These are phyloP conservation scores for Calameuta pallipes DNA, from an alignment of 2,888 invertebrate species.

Conservation along the genomic window DNA sequence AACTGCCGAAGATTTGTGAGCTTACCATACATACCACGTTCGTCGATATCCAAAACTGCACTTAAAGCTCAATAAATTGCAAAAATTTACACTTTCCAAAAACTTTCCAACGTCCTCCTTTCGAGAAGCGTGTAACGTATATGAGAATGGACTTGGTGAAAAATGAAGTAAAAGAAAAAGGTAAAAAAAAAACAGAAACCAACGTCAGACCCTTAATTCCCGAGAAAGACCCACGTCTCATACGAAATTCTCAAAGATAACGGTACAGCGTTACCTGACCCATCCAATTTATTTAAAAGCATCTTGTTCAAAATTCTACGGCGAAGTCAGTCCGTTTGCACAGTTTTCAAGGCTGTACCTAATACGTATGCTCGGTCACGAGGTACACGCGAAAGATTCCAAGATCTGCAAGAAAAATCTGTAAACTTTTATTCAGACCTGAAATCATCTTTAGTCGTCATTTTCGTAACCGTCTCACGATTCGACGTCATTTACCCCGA, in stretches of 20 bases:
- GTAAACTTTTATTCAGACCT: too few species aligned
- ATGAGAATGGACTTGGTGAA: neutral
- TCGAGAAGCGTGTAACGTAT: neutral
- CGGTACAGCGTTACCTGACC: neutral
- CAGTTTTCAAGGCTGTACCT: neutral
- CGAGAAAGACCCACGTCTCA: neutral
- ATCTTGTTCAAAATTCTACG: neutral
- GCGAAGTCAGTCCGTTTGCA: neutral
- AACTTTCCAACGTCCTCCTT: neutral
- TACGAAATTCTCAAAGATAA: neutral
- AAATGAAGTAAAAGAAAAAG: neutral
- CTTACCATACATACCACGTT: slow-evolving; percentile 19
- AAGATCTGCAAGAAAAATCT: neutral
- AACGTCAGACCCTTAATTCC: neutral
- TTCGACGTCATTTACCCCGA: neutral
- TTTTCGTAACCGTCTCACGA: neutral
- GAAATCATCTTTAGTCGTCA: too few species aligned
- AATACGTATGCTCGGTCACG: neutral
- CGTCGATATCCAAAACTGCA: neutral
- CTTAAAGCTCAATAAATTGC: neutral
- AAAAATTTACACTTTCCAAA: neutral
- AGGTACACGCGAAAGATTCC: neutral
- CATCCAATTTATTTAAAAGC: neutral
- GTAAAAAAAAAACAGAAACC: neutral
- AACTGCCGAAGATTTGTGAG: slow-evolving; percentile 52